These are phyloP conservation scores for Nesogale talazaci DNA, from an alignment of 2,113 vertebrate genomes.

Conservation along the genomic window DNA sequence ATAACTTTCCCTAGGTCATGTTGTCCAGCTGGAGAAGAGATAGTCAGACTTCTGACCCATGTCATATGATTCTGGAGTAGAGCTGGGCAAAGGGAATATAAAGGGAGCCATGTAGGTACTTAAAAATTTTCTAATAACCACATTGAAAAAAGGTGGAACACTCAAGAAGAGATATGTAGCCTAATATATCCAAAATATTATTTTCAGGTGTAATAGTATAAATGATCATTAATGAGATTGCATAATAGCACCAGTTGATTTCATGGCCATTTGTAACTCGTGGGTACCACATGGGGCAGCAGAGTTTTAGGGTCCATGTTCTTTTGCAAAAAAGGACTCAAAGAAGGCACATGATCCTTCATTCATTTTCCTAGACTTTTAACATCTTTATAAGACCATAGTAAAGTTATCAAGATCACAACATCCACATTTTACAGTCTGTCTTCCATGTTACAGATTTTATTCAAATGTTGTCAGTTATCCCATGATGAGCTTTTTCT, in stretches of 20 bases:
- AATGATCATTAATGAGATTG: background rate
- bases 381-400: background rate
- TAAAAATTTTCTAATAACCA: background rate
- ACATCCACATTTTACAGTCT: background rate
- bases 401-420: background rate
- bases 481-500: background rate
- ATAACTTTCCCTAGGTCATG: background rate
- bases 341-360: background rate
- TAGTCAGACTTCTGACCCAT: background rate
- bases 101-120: background rate
- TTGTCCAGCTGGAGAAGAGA: background rate
- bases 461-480: background rate
- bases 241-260: background rate
- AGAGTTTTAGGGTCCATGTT: background rate
- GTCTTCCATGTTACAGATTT: background rate
- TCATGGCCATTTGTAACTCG: background rate
- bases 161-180: background rate
- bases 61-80: background rate
- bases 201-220: background rate
- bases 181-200: background rate
- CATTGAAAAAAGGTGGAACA: background rate
- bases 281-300: background rate
- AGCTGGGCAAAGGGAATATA: background rate
- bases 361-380: background rate
- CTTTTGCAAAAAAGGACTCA: background rate